A percentile compares a stretch with the other conserved stretches of the same genome.
These are phyloP conservation scores for Eumerus sabulonum DNA, from an alignment of 2,888 invertebrate genomes.

Conservation along the genomic window DNA sequence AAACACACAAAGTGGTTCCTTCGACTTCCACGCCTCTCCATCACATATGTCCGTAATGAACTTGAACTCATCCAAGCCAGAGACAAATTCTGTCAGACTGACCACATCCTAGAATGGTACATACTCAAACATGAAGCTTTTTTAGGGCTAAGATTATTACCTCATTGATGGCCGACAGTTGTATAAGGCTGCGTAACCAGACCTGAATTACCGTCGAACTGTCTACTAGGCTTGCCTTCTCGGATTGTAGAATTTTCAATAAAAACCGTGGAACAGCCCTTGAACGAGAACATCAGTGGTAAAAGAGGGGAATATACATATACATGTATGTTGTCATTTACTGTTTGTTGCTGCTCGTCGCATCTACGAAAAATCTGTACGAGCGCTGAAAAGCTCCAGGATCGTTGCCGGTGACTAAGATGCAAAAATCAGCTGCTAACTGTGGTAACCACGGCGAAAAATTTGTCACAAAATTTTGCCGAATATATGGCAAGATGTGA, in stretches of 20 bases:
- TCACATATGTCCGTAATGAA: slow-evolving; percentile 70
- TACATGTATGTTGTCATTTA: slow-evolving; percentile 26
- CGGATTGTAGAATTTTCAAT: slow-evolving; percentile 71
- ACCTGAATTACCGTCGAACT: slow-evolving; percentile 73
- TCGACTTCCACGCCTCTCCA: slow-evolving; percentile 72
- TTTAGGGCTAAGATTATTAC: slow-evolving; percentile 32
- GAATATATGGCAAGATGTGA: slow-evolving; percentile 75
- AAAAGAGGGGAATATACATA: too few species aligned
- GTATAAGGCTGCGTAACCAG: slow-evolving; percentile 77
- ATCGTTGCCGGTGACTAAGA: slow-evolving; percentile 66
- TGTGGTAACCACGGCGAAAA: slow-evolving; percentile 75
- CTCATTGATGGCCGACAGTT: slow-evolving; percentile 75
- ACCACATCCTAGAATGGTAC: slow-evolving; percentile 70
- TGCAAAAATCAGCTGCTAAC: slow-evolving; percentile 76
- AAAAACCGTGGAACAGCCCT: slow-evolving; percentile 73
- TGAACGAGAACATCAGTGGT: background rate
- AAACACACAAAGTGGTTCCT: slow-evolving; percentile 77
- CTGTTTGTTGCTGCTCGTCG: slow-evolving; percentile 73
- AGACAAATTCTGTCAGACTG: slow-evolving; percentile 72
- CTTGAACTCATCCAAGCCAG: slow-evolving; percentile 73
- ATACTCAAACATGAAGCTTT: background rate
- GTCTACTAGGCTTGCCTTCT: slow-evolving; percentile 69
- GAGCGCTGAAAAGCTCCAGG: slow-evolving; percentile 72
- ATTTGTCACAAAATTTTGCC: slow-evolving; percentile 73
- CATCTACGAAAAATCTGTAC: slow-evolving; percentile 72